Percentiles rank a stretch among this genome's conserved stretches.
These are phyloP conservation scores for Elephas maximus DNA, from an alignment of 2,113 vertebrate genomes.

Conservation along the genomic window DNA sequence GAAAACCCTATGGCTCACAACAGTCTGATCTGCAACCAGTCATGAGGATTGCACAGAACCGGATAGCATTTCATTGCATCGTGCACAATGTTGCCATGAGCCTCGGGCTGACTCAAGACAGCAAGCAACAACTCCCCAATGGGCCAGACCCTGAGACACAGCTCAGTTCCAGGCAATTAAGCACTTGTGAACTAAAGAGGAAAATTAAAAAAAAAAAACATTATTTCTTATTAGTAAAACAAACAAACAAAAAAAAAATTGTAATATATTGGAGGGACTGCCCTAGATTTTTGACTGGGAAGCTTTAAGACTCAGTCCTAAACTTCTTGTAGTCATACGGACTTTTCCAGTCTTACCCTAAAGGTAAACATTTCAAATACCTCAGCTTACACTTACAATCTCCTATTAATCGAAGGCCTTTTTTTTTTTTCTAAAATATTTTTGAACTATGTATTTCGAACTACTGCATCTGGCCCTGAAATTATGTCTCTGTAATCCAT, in stretches of 20 bases:
- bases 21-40: too few species aligned
- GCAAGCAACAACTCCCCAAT: not conserved
- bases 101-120: too few species aligned
- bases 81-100: too few species aligned
- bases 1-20: too few species aligned
- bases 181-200: constrained; percentile 40
- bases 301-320: constrained; percentile 36
- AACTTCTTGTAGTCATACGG: constrained; percentile 30
- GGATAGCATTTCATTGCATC: too few species aligned
- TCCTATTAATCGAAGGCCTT: constrained; percentile 17
- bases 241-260: constrained; percentile 58
- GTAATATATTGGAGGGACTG: not conserved
- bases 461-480: constrained; percentile 11
- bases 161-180: constrained; percentile 53
- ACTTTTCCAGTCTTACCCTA: constrained; percentile 1
- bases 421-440: constrained; percentile 11
- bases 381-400: not conserved
- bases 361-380: constrained; percentile 58
- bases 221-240: constrained; percentile 75
- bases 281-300: not conserved
- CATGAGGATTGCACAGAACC: too few species aligned
- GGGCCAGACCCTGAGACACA: not conserved
- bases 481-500: not conserved
- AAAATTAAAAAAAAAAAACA: constrained; percentile 71
- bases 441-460: constrained; percentile 13